A percentile compares a stretch with the other conserved stretches of the same genome.
Evolutionary conservation across 1,140 invertebrate genomes (phyloP).

Genomic region (Pseudomyrmex dendroicus): DNA sequence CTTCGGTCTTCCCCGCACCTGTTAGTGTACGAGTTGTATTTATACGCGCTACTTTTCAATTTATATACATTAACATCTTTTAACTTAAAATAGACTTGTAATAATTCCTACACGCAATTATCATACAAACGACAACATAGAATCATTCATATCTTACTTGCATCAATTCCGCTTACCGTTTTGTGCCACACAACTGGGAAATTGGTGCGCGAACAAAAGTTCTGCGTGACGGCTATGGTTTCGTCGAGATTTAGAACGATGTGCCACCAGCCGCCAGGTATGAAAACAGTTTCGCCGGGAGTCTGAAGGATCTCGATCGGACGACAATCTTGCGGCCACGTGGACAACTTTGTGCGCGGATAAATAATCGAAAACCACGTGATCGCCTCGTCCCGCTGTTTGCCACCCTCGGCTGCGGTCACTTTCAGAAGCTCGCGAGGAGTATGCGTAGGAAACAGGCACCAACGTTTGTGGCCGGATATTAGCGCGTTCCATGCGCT

Average conservation of each 20-base stretch:
- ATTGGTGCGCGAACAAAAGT: constrained; percentile 98
- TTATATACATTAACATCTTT: no score
- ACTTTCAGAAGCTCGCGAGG: constrained; percentile 98
- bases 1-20: constrained; percentile 94
- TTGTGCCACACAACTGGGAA: constrained; percentile 99
- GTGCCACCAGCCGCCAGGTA: constrained; percentile 99
- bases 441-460: constrained; percentile 98
- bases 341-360: constrained; percentile 94
- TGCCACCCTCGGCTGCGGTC: constrained; percentile 94
- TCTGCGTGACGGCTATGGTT: constrained; percentile 99
- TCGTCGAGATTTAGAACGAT: constrained; percentile 98
- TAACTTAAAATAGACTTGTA: no score
- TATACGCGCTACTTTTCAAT: neutral
- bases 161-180: constrained; percentile 88
- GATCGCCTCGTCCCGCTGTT: constrained; percentile 98
- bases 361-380: constrained; percentile 99
- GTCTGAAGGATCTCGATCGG: constrained; percentile 98
- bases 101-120: no score
- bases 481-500: constrained; percentile 99
- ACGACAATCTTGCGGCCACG: constrained; percentile 96
- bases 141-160: no score
- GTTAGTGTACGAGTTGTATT: neutral
- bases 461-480: constrained; percentile 99
- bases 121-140: no score
- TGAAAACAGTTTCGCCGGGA: constrained; percentile 99